These are phyloP conservation scores for Apis florea DNA, from an alignment of 1,140 invertebrate genomes.

Conservation along the genomic window DNA sequence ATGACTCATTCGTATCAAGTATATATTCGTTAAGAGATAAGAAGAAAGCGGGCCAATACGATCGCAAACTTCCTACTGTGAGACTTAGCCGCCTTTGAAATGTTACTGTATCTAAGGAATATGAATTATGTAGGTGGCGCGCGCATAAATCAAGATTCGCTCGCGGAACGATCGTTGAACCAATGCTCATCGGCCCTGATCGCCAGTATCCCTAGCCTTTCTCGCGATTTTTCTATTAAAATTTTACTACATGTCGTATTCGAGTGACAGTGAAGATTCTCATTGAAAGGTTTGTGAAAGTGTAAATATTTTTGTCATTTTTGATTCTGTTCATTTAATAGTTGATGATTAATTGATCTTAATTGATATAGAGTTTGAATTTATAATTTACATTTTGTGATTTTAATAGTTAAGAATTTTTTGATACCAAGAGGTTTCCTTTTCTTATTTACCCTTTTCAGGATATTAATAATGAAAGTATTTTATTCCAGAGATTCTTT, in stretches of 20 bases:
- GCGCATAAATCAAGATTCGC: constrained; percentile 57
- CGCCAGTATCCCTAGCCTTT: constrained; percentile 24
- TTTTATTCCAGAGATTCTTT: too few relatives aligned
- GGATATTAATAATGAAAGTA: too few relatives aligned
- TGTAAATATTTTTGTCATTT: not conserved
- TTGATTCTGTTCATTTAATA: too few relatives aligned
- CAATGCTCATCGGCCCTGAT: constrained; percentile 65
- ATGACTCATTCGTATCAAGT: constrained; percentile 11
- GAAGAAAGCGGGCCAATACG: constrained; percentile 35
- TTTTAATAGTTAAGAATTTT: too few relatives aligned
- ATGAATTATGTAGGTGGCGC: constrained; percentile 64
- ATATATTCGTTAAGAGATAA: not conserved
- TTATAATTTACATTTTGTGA: too few relatives aligned
- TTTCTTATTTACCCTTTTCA: too few relatives aligned
- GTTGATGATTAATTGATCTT: too few relatives aligned
- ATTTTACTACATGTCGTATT: not conserved
- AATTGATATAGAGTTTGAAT: too few relatives aligned
- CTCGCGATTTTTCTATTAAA: constrained; percentile 27
- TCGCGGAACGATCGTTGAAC: constrained; percentile 69
- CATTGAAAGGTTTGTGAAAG: too few relatives aligned
- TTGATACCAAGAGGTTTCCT: too few relatives aligned
- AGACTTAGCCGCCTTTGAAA: constrained; percentile 16
- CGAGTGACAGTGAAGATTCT: too few relatives aligned
- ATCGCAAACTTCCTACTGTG: constrained; percentile 8
- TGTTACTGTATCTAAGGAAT: constrained; percentile 49